phyloP scores from a whole-genome alignment of 2,113 vertebrate species.

The Pteronura brasiliensis region DNA sequence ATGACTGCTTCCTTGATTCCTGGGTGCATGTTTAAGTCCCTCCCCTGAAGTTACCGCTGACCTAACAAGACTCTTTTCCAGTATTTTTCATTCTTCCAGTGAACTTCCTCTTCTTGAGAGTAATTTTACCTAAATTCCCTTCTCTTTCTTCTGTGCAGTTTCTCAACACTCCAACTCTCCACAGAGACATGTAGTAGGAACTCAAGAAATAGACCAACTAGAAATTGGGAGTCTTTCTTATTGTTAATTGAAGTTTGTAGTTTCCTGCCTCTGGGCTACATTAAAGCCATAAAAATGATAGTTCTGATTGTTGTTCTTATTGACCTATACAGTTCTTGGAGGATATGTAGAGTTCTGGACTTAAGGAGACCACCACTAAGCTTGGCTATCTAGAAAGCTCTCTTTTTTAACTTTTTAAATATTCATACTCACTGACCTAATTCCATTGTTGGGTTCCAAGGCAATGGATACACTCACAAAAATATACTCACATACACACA shows the following conservation, averaged over 20 bases:
- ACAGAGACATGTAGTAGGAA: neutral
- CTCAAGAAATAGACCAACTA: neutral
- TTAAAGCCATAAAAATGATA: neutral
- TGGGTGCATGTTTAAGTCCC: neutral
- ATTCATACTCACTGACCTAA: neutral
- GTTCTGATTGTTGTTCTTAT: neutral
- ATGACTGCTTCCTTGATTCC: neutral
- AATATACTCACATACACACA: neutral
- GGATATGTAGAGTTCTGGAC: neutral
- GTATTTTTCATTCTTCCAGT: neutral
- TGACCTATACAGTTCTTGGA: neutral
- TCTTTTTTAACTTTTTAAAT: neutral
- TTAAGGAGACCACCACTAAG: neutral
- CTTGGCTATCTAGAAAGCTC: neutral
- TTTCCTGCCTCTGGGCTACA: neutral
- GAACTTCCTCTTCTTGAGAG: neutral
- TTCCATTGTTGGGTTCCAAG: neutral
- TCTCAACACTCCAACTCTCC: neutral
- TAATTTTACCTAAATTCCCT: neutral
- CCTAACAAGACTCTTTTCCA: neutral
- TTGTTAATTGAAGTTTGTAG: neutral
- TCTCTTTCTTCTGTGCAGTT: neutral
- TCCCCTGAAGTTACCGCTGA: neutral
- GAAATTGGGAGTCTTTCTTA: neutral
- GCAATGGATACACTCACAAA: neutral